phyloP scores from a whole-genome alignment of 37 sponge, comb jelly and placozoan species.

The Cladorhizidae sp. region DNA sequence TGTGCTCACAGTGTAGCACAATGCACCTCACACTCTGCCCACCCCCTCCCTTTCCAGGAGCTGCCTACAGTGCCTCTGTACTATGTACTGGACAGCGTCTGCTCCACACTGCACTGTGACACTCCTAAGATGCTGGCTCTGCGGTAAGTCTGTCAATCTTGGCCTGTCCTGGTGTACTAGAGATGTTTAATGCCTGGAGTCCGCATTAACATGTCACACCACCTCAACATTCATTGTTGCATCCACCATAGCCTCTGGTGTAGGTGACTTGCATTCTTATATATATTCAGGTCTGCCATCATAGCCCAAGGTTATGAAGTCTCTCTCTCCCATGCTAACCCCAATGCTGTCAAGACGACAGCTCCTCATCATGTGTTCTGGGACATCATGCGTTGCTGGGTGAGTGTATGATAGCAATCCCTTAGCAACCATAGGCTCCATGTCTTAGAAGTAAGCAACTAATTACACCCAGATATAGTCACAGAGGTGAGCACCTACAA shows the following conservation, averaged over 20 bases:
- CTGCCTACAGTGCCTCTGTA: conserved; percentile 83
- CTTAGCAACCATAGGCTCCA: not conserved
- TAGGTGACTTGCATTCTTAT: too few species aligned
- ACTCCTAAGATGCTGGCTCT: conserved; percentile 79
- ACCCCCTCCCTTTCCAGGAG: conserved; percentile 64
- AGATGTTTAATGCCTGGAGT: too few species aligned
- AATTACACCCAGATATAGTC: too few species aligned
- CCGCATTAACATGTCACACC: too few species aligned
- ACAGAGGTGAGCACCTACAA: too few species aligned
- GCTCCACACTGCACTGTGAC: conserved; percentile 79
- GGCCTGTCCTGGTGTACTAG: too few species aligned
- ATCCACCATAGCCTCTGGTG: too few species aligned
- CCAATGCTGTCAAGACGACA: conserved; percentile 90
- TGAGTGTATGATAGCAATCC: conserved; percentile 34
- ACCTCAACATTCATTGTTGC: too few species aligned
- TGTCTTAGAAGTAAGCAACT: not conserved
- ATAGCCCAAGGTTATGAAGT: conserved; percentile 88
- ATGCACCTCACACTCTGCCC: too few species aligned
- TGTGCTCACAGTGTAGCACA: not conserved
- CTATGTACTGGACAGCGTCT: conserved; percentile 75
- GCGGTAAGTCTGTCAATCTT: conserved; percentile 38
- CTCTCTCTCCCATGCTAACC: conserved; percentile 81
- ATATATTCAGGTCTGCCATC: conserved; percentile 88
- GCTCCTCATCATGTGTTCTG: conserved; percentile 88
- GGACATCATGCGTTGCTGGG: conserved; percentile 97